Base-by-base conservation (phyloP, 2,888 invertebrate genomes). In the Dicycla oo region DNA sequence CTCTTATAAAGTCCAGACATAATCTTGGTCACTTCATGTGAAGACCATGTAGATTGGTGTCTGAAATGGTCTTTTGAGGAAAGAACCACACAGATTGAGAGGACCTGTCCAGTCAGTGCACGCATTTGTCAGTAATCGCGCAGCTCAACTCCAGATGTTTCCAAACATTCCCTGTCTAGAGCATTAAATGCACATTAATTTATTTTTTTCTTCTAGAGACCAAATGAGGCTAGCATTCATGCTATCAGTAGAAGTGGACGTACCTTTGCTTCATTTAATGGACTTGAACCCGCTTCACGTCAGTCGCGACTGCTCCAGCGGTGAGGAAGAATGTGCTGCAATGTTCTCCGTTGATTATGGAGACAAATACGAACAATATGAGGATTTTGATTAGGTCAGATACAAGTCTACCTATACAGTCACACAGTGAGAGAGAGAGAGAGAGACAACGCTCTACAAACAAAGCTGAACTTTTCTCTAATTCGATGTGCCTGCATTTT, bases 291-390 rank as follows among this genome's bases (percentile, higher is more conserved):
- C 95, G 0, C 26, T 84, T 0, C 88, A 95, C 76, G 95, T 95
- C 4, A 95, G 95, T 51, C 89, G 93, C 0, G 94, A 95, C 73
- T 58, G 82, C 0, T 56, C 51, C 0, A 47, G 47, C 0, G 96
- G 95, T 0, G 94, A 94, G 54, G 91, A 91, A 2, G 96, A 96
- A 57, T 94, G 94, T 47, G 91, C 92, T 0, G 88, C 86, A 0
- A 85, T 95, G 85, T 95, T 95, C 71, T 82, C 90, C 0, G 92
- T 94, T 0, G 86, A 90, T 69, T 96, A 96, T 47, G 91, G 88
- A 0, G 94, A 94, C 40, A 70, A 85, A 0, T 91, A 90, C 43
- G 82, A 88, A 0, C 90, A 93, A 63, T 91, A 93, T 47, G 94
- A 95, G 73, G 95, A 95, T 70, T 94, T 95, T 76, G 75, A 85